Evolutionary conservation across 2,113 vertebrate species (phyloP).

Genomic region (Brevimyrus niger): DNA sequence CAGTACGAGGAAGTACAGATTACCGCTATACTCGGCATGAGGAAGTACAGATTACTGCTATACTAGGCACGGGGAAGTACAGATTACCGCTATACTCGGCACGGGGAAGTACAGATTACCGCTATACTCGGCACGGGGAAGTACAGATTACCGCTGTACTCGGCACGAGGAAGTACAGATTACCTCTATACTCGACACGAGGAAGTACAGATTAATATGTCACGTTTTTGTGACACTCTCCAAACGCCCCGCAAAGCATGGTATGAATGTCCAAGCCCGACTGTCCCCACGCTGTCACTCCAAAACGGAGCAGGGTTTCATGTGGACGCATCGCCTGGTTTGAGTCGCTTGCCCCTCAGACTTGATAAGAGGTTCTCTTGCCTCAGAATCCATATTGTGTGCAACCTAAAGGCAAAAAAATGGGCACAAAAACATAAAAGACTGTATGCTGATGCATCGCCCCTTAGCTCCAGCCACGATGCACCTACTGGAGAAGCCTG

Average conservation of each 20-base stretch:
- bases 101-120: too few species aligned
- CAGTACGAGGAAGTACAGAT: too few species aligned
- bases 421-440: slow-evolving; percentile 22
- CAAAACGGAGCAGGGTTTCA: neutral
- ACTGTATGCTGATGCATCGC: slow-evolving; percentile 52
- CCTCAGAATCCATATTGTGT: slow-evolving; percentile 48
- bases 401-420: slow-evolving; percentile 48
- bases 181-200: too few species aligned
- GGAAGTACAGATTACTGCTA: too few species aligned
- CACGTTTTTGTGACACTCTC: neutral
- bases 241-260: neutral
- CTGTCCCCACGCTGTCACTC: neutral
- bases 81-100: too few species aligned
- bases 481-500: slow-evolving; percentile 62
- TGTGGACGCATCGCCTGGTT: neutral
- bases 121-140: too few species aligned
- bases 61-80: too few species aligned
- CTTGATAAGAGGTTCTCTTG: neutral
- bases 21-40: too few species aligned
- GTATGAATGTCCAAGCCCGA: neutral
- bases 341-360: too few species aligned
- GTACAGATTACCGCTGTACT: too few species aligned
- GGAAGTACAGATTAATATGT: neutral
- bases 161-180: too few species aligned
- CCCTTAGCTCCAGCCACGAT: slow-evolving; percentile 60